phyloP scores from a whole-genome alignment of 2,113 vertebrate genomes.

The Nettapus auritus region DNA sequence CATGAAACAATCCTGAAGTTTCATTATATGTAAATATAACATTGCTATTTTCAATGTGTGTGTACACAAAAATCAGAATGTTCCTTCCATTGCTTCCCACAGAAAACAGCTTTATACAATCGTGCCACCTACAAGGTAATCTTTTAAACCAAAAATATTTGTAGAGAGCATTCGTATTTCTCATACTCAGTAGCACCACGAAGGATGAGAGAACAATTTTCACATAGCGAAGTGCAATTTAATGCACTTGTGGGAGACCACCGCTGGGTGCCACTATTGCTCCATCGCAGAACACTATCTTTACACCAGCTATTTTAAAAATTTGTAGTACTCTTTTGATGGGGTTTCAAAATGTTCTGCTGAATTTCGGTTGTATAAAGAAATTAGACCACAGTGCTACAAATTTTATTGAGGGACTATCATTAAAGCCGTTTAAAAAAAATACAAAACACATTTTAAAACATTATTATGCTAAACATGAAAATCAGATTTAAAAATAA shows the following conservation, averaged over 20 bases:
- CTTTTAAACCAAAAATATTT: background rate
- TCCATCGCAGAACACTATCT: background rate
- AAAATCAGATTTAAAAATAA: background rate
- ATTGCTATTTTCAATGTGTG: background rate
- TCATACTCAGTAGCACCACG: background rate
- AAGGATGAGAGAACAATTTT: background rate
- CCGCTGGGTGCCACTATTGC: constrained; percentile 59
- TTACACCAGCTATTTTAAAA: background rate
- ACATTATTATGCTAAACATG: background rate
- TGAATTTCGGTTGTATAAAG: background rate
- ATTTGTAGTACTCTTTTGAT: background rate
- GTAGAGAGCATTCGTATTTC: background rate
- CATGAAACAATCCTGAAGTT: background rate
- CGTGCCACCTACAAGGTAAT: background rate
- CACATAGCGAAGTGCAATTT: background rate
- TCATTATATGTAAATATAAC: background rate
- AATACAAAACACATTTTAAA: background rate
- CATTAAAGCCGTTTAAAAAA: background rate
- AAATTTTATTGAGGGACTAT: background rate
- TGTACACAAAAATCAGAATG: background rate
- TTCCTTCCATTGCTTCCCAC: background rate
- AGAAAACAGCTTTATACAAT: background rate
- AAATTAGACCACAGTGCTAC: background rate
- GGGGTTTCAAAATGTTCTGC: background rate
- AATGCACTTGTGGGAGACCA: fast-evolving